These are phyloP conservation scores for Megaleporinus macrocephalus DNA, from an alignment of 2,113 vertebrate genomes.

Conservation along the genomic window DNA sequence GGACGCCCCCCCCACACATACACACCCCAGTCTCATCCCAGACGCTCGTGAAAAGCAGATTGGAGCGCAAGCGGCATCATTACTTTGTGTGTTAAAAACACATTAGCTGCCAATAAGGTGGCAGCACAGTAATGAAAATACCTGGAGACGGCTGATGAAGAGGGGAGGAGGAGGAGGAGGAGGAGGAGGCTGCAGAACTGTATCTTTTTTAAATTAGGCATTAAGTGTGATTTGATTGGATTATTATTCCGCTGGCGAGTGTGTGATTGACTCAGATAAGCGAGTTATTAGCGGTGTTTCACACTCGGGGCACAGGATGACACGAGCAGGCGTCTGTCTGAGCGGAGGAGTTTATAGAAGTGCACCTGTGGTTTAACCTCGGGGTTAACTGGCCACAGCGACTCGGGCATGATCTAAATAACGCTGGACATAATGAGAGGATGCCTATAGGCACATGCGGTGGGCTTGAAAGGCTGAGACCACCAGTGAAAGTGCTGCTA, in stretches of 20 bases:
- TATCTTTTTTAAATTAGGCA: background rate
- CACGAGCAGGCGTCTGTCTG: background rate
- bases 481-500: too few relatives aligned
- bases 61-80: constrained; percentile 60
- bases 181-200: background rate
- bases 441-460: too few relatives aligned
- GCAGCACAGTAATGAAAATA: constrained; percentile 59
- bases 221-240: constrained; percentile 15
- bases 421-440: too few relatives aligned
- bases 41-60: constrained; percentile 60
- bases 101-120: constrained; percentile 61
- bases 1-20: background rate
- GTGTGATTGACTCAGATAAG: constrained; percentile 16
- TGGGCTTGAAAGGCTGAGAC: too few relatives aligned
- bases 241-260: constrained; percentile 36
- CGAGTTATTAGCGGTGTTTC: constrained; percentile 25
- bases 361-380: constrained; percentile 23
- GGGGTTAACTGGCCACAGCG: constrained; percentile 14
- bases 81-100: constrained; percentile 67
- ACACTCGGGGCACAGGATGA: constrained; percentile 5
- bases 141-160: background rate
- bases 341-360: constrained; percentile 19
- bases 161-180: too few relatives aligned
- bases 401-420: background rate
- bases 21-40: constrained; percentile 50